These are phyloP conservation scores for Chamaetylas fuelleborni DNA, from an alignment of 2,113 vertebrate genomes.

Conservation along the genomic window DNA sequence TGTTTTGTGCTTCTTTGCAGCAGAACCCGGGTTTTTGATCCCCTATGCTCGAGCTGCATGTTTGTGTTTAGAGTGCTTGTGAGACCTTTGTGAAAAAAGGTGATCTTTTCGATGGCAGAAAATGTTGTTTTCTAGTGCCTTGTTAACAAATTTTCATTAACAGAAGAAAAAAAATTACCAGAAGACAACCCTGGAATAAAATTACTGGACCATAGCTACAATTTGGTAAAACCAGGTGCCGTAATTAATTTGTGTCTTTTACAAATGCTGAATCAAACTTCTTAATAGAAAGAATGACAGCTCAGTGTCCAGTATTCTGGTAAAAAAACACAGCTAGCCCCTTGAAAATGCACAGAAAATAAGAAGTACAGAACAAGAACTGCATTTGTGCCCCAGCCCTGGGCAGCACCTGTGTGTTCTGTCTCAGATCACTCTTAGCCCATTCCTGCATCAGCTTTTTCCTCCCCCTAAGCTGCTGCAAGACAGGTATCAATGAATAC, in stretches of 20 bases:
- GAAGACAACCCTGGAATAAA: background rate
- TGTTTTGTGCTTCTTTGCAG: background rate
- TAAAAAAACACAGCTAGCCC: background rate
- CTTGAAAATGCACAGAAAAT: background rate
- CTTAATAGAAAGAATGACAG: background rate
- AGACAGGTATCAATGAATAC: background rate
- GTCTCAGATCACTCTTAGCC: background rate
- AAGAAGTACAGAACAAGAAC: background rate
- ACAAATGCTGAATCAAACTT: background rate
- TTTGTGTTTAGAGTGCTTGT: background rate
- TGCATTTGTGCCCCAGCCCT: background rate
- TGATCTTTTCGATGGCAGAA: background rate
- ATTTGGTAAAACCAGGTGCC: background rate
- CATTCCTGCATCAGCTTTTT: background rate
- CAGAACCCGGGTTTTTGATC: background rate
- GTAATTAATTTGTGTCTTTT: background rate
- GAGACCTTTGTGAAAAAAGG: background rate
- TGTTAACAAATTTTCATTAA: background rate
- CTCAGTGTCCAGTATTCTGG: background rate
- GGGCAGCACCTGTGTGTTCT: rapidly evolving
- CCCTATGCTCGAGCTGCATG: background rate
- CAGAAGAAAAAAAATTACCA: background rate
- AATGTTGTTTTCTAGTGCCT: background rate
- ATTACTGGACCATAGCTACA: background rate
- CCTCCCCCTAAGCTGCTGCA: background rate